A percentile compares a stretch with the other conserved stretches of the same genome.
phyloP scores from a whole-genome alignment of 2,888 invertebrate genomes.

The Brenthis ino region DNA sequence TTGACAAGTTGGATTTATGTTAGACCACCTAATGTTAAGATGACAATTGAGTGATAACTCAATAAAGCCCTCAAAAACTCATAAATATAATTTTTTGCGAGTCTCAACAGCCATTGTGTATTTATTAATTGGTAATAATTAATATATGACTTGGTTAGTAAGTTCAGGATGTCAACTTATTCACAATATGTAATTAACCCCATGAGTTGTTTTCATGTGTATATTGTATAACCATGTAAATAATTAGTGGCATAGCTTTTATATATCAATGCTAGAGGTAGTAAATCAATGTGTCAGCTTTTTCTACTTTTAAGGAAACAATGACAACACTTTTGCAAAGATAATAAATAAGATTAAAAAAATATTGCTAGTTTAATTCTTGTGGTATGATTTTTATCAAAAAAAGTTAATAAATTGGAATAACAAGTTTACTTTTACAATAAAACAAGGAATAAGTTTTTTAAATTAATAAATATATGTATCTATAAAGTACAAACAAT shows the following conservation, averaged over 20 bases:
- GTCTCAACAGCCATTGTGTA: too few relatives aligned
- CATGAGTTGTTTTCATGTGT: slow-evolving; percentile 45
- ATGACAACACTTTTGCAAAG: slow-evolving; percentile 25
- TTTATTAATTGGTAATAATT: too few relatives aligned
- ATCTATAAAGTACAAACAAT: too few relatives aligned
- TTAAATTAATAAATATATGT: too few relatives aligned
- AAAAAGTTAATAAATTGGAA: too few relatives aligned
- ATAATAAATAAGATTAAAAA: slow-evolving; percentile 12
- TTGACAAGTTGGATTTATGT: not conserved
- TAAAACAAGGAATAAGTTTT: too few relatives aligned
- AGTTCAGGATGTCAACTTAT: slow-evolving; percentile 7
- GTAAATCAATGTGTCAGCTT: slow-evolving; percentile 52
- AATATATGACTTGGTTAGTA: too few relatives aligned
- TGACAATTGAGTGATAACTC: too few relatives aligned
- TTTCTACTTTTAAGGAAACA: slow-evolving; percentile 38
- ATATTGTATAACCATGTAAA: slow-evolving; percentile 73
- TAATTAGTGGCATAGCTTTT: slow-evolving; percentile 63
- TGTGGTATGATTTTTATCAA: not conserved
- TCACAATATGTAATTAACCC: slow-evolving; percentile 32
- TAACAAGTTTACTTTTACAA: too few relatives aligned
- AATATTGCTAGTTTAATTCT: slow-evolving; percentile 15
- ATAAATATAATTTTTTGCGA: too few relatives aligned
- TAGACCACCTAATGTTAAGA: too few relatives aligned
- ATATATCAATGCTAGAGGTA: slow-evolving; percentile 58
- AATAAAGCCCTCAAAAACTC: too few relatives aligned